Percentiles rank a stretch among this genome's conserved stretches.
Evolutionary conservation across 2,797 vertebrate genomes (phyloP).

Genomic region (Epinephelus coioides): DNA sequence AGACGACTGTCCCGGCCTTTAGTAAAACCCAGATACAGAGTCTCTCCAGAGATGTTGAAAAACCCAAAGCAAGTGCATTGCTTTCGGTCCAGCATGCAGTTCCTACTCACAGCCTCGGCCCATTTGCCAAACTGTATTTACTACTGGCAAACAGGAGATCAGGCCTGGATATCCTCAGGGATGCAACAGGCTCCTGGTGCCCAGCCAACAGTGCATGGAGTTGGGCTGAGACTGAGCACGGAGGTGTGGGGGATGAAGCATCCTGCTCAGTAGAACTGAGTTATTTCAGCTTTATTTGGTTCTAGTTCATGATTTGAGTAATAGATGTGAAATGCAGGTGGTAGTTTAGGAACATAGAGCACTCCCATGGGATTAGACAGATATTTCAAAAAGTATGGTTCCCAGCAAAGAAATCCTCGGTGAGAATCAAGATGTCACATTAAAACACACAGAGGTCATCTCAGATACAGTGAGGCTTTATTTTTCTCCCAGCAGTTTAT

Average conservation of each 20-base stretch:
- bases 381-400: background rate
- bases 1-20: background rate
- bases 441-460: background rate
- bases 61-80: conserved; percentile 36
- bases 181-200: conserved; percentile 47
- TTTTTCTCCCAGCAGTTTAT: too few relatives aligned
- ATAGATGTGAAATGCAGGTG: conserved; percentile 39
- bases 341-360: background rate
- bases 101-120: conserved; percentile 51
- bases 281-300: conserved; percentile 25
- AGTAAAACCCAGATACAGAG: conserved; percentile 26
- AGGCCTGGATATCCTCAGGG: conserved; percentile 61
- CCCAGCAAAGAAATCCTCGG: background rate
- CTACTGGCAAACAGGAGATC: conserved; percentile 51
- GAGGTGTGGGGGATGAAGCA: conserved; percentile 22
- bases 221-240: conserved; percentile 27
- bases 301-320: conserved; percentile 21
- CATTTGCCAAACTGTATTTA: conserved; percentile 67
- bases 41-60: conserved; percentile 12
- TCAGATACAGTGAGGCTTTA: background rate
- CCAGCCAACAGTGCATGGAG: conserved; percentile 45
- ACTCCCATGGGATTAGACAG: background rate
- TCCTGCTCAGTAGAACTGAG: conserved; percentile 14
- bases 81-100: conserved; percentile 24
- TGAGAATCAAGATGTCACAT: background rate